phyloP scores from a whole-genome alignment of 2,888 invertebrate genomes.

The Peribatodes rhomboidaria region DNA sequence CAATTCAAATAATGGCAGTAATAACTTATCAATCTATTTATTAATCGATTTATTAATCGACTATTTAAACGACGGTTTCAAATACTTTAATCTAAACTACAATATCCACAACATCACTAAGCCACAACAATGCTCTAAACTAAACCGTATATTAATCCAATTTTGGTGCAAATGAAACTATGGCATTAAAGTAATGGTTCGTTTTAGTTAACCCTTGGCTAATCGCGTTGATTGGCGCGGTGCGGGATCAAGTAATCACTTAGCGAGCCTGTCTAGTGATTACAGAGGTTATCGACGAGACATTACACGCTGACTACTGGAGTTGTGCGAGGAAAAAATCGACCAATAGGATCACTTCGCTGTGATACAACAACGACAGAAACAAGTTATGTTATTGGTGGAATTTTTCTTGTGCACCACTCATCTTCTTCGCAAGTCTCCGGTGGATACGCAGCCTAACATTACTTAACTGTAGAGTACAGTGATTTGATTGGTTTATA shows the following conservation, averaged over 20 bases:
- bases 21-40: too few species aligned
- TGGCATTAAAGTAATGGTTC: constrained; percentile 60
- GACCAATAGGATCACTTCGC: too few species aligned
- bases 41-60: too few species aligned
- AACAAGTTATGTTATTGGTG: too few species aligned
- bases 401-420: too few species aligned
- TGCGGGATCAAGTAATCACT: constrained; percentile 79
- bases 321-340: too few species aligned
- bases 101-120: background rate
- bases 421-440: too few species aligned
- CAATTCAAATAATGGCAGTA: too few species aligned
- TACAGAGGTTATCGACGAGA: constrained; percentile 46
- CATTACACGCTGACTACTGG: constrained; percentile 49
- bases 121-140: background rate
- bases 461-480: constrained; percentile 17
- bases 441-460: too few species aligned
- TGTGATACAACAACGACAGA: too few species aligned
- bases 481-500: background rate
- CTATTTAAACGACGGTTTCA: background rate
- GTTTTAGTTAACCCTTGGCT: constrained; percentile 74
- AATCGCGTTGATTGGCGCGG: constrained; percentile 79
- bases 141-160: constrained; percentile 14
- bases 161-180: constrained; percentile 41
- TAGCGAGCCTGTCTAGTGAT: constrained; percentile 65
- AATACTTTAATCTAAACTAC: background rate